A percentile compares a stretch with the other conserved stretches of the same genome.
Evolutionary conservation across 2,113 vertebrate species (phyloP).

Genomic region (Setophaga coronata): DNA sequence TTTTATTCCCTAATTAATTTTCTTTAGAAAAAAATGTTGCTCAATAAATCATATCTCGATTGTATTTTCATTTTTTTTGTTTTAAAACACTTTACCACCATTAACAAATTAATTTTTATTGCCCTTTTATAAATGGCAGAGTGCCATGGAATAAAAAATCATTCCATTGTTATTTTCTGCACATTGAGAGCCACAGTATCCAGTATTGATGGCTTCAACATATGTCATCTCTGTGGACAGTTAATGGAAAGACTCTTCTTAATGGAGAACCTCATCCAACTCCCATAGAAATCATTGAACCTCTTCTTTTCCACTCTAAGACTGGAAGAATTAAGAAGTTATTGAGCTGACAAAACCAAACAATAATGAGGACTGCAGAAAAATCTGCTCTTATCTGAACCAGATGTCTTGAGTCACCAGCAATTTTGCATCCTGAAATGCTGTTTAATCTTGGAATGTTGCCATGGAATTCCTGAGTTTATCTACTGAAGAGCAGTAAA

Average conservation of each 20-base stretch:
- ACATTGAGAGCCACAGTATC: not conserved
- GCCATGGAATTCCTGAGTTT: not conserved
- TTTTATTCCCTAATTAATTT: not conserved
- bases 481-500: not conserved
- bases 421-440: not conserved
- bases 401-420: not conserved
- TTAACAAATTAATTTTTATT: constrained; percentile 24
- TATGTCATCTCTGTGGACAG: not conserved
- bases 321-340: not conserved
- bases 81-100: not conserved
- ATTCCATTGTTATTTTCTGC: not conserved
- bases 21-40: not conserved
- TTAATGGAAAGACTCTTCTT: not conserved
- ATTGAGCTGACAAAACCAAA: not conserved
- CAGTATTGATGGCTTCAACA: not conserved
- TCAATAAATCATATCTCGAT: not conserved
- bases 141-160: not conserved
- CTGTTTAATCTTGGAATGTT: not conserved
- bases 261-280: not conserved
- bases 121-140: not conserved
- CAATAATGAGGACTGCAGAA: not conserved
- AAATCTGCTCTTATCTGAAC: not conserved
- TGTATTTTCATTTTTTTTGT: not conserved
- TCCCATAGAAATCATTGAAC: not conserved
- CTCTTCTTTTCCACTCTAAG: not conserved